A percentile compares a stretch with the other conserved stretches of the same genome.
Conservation (phyloP, 2,797 vertebrate species). For the Gadopsis marmoratus region DNA sequence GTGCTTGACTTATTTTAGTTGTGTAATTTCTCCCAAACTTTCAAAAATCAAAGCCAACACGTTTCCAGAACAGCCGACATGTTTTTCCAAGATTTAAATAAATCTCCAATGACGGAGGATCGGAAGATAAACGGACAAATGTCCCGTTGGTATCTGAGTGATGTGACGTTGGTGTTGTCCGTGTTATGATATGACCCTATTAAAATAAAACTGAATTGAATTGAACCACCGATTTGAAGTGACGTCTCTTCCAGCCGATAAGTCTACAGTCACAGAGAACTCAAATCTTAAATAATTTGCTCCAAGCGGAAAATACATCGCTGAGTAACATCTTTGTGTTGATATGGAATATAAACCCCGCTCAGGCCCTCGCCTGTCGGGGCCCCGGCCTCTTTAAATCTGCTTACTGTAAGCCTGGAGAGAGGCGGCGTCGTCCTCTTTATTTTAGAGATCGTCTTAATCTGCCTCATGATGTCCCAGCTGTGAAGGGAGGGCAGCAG, state of each 20-base stretch:
- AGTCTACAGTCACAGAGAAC: background rate
- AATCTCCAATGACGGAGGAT: background rate
- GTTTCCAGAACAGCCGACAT: no score
- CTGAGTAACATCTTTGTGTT: background rate
- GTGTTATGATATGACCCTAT: no score
- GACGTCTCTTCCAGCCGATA: no score
- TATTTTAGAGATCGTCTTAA: constrained; percentile 19
- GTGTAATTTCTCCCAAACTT: no score
- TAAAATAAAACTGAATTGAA: no score
- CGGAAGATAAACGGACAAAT: background rate
- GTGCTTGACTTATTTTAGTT: no score
- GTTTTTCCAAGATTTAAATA: background rate
- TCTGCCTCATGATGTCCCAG: constrained; percentile 14
- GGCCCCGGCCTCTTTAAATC: background rate
- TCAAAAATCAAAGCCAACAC: no score
- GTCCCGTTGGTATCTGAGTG: no score
- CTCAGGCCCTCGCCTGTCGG: background rate
- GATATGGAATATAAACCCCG: background rate
- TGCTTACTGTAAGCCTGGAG: constrained; percentile 16
- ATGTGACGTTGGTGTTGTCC: no score
- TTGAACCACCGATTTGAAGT: background rate
- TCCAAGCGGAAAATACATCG: background rate
- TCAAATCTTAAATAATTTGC: constrained; percentile 2
- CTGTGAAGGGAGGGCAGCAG: constrained; percentile 39
- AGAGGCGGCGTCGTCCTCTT: background rate